Evolutionary conservation across 2,113 vertebrate genomes (phyloP).

Genomic region (Paratilapia polleni): DNA sequence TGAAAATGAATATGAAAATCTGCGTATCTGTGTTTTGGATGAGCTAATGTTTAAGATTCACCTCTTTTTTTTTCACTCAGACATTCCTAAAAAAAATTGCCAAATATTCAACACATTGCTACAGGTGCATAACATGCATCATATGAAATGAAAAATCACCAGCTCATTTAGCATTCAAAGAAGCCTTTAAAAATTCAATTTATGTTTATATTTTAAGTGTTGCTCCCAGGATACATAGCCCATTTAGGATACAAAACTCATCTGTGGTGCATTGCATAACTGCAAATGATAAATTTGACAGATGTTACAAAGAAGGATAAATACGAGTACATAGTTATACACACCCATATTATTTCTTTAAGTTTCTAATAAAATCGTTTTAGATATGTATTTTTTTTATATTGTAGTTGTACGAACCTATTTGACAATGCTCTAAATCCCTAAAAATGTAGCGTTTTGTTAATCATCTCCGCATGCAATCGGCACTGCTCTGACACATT

Average conservation of each 20-base stretch:
- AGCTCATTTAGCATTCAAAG: neutral
- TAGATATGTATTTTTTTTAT: neutral
- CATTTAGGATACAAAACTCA: slow-evolving; percentile 4
- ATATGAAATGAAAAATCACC: neutral
- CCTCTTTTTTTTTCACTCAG: neutral
- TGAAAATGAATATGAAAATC: too few relatives aligned
- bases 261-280: neutral
- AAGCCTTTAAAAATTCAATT: neutral
- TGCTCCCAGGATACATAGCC: neutral
- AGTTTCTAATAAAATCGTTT: neutral
- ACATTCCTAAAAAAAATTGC: neutral
- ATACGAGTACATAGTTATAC: neutral
- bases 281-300: neutral
- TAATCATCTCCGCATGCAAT: neutral
- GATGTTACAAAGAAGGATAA: neutral
- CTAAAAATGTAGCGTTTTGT: neutral
- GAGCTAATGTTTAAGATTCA: neutral
- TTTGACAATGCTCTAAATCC: neutral
- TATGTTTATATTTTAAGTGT: slow-evolving; percentile 1
- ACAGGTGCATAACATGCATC: neutral
- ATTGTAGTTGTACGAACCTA: neutral
- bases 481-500: neutral
- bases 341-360: neutral
- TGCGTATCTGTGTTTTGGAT: neutral
- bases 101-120: neutral